Percentiles rank a stretch among this genome's conserved stretches.
phyloP scores from a whole-genome alignment of 1,140 invertebrate species.

The Philopotamus ludificatus region DNA sequence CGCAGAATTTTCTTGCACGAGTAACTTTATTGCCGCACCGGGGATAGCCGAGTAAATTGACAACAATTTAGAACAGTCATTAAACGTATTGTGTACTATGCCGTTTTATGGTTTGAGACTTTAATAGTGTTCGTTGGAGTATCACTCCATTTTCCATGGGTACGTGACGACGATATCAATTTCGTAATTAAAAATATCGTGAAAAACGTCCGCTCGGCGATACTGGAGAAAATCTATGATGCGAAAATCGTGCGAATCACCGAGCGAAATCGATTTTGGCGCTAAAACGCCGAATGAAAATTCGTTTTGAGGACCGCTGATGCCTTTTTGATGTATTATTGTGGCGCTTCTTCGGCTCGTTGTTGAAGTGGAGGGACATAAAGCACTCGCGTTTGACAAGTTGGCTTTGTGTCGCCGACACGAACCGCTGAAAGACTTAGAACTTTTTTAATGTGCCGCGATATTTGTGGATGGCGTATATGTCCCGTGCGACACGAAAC shows the following conservation, averaged over 20 bases:
- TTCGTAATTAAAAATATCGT: too few relatives aligned
- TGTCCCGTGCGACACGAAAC: too few relatives aligned
- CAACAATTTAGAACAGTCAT: constrained; percentile 36
- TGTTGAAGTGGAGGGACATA: not conserved
- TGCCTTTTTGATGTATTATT: not conserved
- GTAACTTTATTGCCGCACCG: constrained; percentile 16
- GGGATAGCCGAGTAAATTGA: constrained; percentile 32
- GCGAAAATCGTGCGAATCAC: too few relatives aligned
- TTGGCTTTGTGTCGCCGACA: constrained; percentile 13
- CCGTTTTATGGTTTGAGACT: constrained; percentile 31
- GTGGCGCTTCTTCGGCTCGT: too few relatives aligned
- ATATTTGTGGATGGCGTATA: not conserved
- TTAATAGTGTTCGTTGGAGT: constrained; percentile 23
- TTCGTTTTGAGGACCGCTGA: not conserved
- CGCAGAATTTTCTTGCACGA: too few relatives aligned
- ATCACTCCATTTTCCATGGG: constrained; percentile 22
- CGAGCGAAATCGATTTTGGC: too few relatives aligned
- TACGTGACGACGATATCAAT: constrained; percentile 14
- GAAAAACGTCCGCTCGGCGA: too few relatives aligned
- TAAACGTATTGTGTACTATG: constrained; percentile 31
- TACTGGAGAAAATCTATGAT: too few relatives aligned
- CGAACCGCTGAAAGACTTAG: constrained; percentile 14
- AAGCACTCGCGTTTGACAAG: constrained; percentile 3
- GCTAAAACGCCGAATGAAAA: too few relatives aligned
- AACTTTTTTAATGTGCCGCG: constrained; percentile 5